A percentile compares a stretch with the other conserved stretches of the same genome.
Evolutionary conservation across 2,797 vertebrate species (phyloP).

Genomic region (Tenualosa ilisha): DNA sequence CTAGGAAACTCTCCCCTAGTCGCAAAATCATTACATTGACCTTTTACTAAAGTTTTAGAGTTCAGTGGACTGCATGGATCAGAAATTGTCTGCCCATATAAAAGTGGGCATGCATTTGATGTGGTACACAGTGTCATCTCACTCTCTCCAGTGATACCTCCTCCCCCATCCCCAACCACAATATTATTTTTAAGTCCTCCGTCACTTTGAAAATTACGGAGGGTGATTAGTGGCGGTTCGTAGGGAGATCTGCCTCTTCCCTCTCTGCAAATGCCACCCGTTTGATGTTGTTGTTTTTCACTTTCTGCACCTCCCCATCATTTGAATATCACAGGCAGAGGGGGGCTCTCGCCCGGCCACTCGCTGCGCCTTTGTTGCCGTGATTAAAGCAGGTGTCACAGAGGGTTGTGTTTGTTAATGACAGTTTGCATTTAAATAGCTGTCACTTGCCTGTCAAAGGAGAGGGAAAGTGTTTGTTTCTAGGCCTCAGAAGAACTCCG

Average conservation of each 20-base stretch:
- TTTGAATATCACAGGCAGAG: conserved; percentile 89
- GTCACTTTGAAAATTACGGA: conserved; percentile 71
- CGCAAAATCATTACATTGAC: not conserved
- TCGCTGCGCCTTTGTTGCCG: conserved; percentile 72
- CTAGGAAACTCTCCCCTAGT: not conserved
- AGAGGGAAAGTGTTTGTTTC: conserved; percentile 71
- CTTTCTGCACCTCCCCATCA: conserved; percentile 75
- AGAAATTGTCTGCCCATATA: not conserved
- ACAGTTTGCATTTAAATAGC: conserved; percentile 79
- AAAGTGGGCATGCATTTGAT: not conserved
- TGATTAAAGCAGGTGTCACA: conserved; percentile 82
- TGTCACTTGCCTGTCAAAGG: conserved; percentile 74
- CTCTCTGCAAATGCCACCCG: conserved; percentile 41
- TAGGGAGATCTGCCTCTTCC: conserved; percentile 58
- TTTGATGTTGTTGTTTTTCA: conserved; percentile 89
- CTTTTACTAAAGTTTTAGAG: not conserved
- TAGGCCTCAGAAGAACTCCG: conserved; percentile 65
- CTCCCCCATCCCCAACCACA: conserved; percentile 51
- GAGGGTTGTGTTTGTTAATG: conserved; percentile 78
- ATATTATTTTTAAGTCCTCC: conserved; percentile 54
- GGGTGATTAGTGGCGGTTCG: conserved; percentile 66
- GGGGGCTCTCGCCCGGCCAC: conserved; percentile 71
- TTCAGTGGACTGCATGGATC: not conserved
- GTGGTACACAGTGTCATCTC: not conserved
- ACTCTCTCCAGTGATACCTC: not conserved